Base-by-base conservation (phyloP, 2,797 vertebrate species). In the Malurus leucopterus region DNA sequence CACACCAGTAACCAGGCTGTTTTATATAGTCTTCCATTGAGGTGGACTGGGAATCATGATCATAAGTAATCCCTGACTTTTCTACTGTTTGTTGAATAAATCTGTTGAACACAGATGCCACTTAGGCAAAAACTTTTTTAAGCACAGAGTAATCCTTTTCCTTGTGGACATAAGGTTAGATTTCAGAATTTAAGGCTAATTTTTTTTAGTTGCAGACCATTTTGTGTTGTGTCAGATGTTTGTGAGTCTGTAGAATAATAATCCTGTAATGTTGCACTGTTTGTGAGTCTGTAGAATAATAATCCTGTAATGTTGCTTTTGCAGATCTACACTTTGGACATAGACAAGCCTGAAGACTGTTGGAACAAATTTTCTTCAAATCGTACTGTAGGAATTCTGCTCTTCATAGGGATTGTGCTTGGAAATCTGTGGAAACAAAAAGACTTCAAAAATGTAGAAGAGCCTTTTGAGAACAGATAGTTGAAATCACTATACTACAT, bases 311-410 rank as follows among this genome's bases (percentile, higher is more conserved):
- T 34, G 2, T 54, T 74, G 58, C 41, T 86, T 83, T 87, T 72
- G 15, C 95, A 99, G 99, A 98, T 99, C 90, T 98, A 98, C 90
- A 97, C 98, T 21, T 89, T 99, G 94, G 98, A 99, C 94, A 98
- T 98, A 79, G 97, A 98, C 94, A 98, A 97, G 84, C 97, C 98
- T 23, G 98, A 98, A 83, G 98, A 99, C 91, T 99, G 99, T 91
- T 99, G 99, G 99, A 97, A 98, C 92, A 99, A 98, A 85, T 99
- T 99, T 92, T 95, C 96, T 61, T 99, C 99, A 11, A 99, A 99
- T 96, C 98, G 98, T 93, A 98, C 98, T 77, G 62, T 99, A 30
- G 99, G 99, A 86, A 92, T 99, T 61, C 90, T 99, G 51, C 84
- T 99, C 59, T 98, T 99, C 84, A 69, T 97, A 75, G 99, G 99